Percentiles rank a stretch among this genome's conserved stretches.
phyloP scores from a whole-genome alignment of 2,797 vertebrate species.

The Rachycentron canadum region DNA sequence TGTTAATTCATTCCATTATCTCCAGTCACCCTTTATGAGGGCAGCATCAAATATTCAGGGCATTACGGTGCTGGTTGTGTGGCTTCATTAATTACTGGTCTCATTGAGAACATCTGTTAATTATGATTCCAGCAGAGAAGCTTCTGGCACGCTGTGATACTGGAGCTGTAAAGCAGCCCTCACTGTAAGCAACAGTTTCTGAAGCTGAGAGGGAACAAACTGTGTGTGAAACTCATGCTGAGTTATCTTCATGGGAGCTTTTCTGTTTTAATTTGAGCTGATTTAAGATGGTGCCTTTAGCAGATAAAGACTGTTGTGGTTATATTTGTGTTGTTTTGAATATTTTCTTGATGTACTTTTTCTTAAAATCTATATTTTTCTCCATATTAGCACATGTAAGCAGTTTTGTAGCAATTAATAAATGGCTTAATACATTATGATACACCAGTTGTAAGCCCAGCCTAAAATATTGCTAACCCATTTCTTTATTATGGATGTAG shows the following conservation, averaged over 20 bases:
- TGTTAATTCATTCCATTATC: slow-evolving; percentile 73
- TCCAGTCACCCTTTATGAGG: slow-evolving; percentile 76
- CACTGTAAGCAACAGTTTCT: slow-evolving; percentile 64
- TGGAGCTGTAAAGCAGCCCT: slow-evolving; percentile 74
- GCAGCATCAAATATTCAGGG: slow-evolving; percentile 71
- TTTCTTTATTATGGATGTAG: neutral
- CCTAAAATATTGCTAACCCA: neutral
- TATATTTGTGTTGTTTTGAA: neutral
- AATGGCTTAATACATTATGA: neutral
- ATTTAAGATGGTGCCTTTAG: slow-evolving; percentile 25
- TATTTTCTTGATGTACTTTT: neutral
- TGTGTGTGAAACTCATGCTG: slow-evolving; percentile 30
- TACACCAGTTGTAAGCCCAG: neutral
- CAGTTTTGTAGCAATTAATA: neutral
- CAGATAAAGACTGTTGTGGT: neutral
- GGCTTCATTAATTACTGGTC: slow-evolving; percentile 79
- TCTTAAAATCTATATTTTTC: neutral
- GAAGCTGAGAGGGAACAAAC: slow-evolving; percentile 38
- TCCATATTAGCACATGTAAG: neutral
- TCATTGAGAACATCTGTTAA: slow-evolving; percentile 80
- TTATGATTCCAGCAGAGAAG: slow-evolving; percentile 75
- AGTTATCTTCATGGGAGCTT: slow-evolving; percentile 12
- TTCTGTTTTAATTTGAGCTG: slow-evolving; percentile 47
- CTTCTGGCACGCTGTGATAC: slow-evolving; percentile 80
- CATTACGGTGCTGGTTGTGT: slow-evolving; percentile 72